phyloP scores from a whole-genome alignment of 2,888 invertebrate species.

The Lordiphosa fenestrarum region DNA sequence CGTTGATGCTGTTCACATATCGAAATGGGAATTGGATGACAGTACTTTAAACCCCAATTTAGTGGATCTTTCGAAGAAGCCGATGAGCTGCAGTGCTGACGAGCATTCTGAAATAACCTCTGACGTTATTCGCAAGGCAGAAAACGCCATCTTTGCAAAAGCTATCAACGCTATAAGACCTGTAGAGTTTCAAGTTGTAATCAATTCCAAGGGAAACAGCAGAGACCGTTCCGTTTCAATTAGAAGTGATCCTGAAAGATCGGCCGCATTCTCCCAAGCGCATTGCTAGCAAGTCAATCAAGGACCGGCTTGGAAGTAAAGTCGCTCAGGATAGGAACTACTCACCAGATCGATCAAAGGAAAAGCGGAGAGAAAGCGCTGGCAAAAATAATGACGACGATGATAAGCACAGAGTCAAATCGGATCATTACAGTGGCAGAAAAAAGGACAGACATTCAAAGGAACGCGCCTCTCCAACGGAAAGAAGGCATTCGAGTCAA shows the following conservation, averaged over 20 bases:
- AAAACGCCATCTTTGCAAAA: constrained; percentile 95
- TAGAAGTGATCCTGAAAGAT: constrained; percentile 52
- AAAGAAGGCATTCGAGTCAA: constrained; percentile 17
- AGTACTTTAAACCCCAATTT: constrained; percentile 83
- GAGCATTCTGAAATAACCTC: constrained; percentile 87
- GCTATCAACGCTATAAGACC: constrained; percentile 90
- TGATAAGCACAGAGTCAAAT: constrained; percentile 26
- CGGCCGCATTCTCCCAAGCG: constrained; percentile 57
- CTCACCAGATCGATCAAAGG: constrained; percentile 46
- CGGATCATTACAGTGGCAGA: constrained; percentile 32
- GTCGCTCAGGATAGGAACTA: constrained; percentile 52
- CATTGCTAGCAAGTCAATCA: constrained; percentile 82
- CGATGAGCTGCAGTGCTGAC: constrained; percentile 79
- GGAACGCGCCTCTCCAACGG: constrained; percentile 7
- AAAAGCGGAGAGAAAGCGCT: constrained; percentile 14
- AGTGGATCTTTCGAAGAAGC: constrained; percentile 81
- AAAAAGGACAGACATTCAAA: constrained; percentile 41
- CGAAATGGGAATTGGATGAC: constrained; percentile 96
- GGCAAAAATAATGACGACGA: constrained; percentile 13
- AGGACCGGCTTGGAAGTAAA: constrained; percentile 88
- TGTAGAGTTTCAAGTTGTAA: constrained; percentile 82
- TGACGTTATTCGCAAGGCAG: constrained; percentile 93
- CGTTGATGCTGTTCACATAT: constrained; percentile 86
- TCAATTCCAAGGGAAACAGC: constrained; percentile 80
- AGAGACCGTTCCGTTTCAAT: constrained; percentile 77